Evolutionary conservation across 2,888 invertebrate genomes (phyloP).

Genomic region (Microdon myrmicae): DNA sequence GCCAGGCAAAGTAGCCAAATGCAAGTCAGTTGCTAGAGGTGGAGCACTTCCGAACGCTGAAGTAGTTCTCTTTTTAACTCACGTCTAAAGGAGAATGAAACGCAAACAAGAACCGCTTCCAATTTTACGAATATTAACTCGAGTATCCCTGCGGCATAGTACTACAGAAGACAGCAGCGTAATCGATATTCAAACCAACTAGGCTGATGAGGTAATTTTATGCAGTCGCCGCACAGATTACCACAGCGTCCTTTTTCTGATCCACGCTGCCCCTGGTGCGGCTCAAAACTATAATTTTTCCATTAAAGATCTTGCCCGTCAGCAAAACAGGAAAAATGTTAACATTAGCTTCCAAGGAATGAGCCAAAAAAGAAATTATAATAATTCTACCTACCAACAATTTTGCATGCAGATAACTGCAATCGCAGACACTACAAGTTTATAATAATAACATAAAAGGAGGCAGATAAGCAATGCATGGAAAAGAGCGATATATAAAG

Average conservation of each 20-base stretch:
- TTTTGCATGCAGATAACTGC: slow-evolving; percentile 22
- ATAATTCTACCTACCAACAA: slow-evolving; percentile 31
- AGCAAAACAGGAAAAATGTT: slow-evolving; percentile 24
- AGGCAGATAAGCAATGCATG: slow-evolving; percentile 15
- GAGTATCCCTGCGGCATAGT: neutral
- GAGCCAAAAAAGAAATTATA: slow-evolving; percentile 33
- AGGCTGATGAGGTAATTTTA: slow-evolving; percentile 27
- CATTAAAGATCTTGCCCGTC: slow-evolving; percentile 31
- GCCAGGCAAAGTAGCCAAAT: too few species aligned
- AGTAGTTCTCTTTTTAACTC: too few species aligned
- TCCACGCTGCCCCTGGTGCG: slow-evolving; percentile 34
- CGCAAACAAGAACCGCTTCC: neutral
- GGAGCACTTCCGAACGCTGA: too few species aligned
- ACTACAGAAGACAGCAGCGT: slow-evolving; percentile 22
- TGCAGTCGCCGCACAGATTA: slow-evolving; percentile 5
- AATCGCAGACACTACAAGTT: slow-evolving; percentile 26
- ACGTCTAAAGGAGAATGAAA: too few species aligned
- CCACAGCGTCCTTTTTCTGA: slow-evolving; percentile 5
- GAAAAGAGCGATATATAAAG: slow-evolving; percentile 30
- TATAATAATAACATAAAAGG: slow-evolving; percentile 34
- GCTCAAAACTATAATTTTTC: slow-evolving; percentile 25
- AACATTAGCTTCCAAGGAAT: slow-evolving; percentile 30
- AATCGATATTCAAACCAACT: slow-evolving; percentile 27
- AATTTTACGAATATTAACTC: slow-evolving; percentile 18
- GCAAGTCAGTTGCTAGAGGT: too few species aligned